A percentile compares a stretch with the other conserved stretches of the same genome.
Evolutionary conservation across 2,113 vertebrate genomes (phyloP).

Genomic region (Urocynchramus pylzowi): DNA sequence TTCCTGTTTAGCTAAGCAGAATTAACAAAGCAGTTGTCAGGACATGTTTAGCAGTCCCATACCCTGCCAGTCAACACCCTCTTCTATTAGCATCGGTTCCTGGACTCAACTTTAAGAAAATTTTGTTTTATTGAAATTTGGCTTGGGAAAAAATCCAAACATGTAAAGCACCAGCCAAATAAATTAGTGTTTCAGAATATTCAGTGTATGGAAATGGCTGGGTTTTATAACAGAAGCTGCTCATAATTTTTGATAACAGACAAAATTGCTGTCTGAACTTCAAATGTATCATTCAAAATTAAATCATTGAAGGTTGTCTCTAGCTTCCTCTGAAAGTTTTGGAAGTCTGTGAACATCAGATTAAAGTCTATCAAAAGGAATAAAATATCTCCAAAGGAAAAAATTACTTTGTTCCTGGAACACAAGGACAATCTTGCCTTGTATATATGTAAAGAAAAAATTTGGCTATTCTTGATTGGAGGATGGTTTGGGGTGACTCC

Average conservation of each 20-base stretch:
- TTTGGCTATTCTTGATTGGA: accelerated
- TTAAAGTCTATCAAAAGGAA: neutral
- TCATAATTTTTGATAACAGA: neutral
- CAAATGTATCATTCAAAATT: neutral
- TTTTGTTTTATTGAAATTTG: neutral
- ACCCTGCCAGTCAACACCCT: neutral
- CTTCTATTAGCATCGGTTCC: neutral
- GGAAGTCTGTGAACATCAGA: neutral
- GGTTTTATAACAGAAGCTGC: neutral
- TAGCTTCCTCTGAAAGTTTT: neutral
- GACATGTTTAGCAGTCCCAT: neutral
- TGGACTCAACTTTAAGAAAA: neutral
- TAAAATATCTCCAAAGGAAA: neutral
- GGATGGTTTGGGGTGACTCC: neutral
- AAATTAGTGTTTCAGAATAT: neutral
- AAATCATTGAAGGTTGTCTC: neutral
- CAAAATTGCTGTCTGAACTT: neutral
- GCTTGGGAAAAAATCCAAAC: neutral
- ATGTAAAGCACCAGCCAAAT: neutral
- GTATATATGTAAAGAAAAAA: neutral
- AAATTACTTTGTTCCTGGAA: neutral
- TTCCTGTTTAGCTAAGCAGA: neutral
- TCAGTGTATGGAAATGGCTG: neutral
- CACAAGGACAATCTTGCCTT: neutral
- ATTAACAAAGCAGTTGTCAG: neutral